Evolutionary conservation across 2,113 vertebrate species (phyloP).

Genomic region (Neodontobutis hainanensis): DNA sequence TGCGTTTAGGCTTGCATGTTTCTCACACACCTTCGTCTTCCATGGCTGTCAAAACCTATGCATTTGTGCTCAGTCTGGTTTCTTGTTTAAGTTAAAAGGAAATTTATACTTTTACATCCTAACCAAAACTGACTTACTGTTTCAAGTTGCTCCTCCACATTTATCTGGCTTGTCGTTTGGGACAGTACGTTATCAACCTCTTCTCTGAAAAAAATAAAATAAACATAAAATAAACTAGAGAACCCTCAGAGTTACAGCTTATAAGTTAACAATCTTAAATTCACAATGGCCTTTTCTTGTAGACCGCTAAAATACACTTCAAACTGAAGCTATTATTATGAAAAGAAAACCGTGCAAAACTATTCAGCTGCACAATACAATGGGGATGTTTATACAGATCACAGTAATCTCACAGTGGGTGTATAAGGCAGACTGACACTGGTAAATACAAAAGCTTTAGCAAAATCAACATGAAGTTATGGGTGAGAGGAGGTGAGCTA

Average conservation of each 20-base stretch:
- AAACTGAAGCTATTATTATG: conserved; percentile 17
- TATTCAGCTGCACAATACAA: conserved; percentile 25
- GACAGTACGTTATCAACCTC: conserved; percentile 38
- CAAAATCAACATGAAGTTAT: conserved; percentile 60
- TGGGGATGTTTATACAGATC: conserved; percentile 38
- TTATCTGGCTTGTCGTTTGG: conserved; percentile 28
- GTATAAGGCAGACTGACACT: conserved; percentile 37
- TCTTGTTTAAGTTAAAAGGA: background rate
- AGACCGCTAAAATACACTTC: conserved; percentile 14
- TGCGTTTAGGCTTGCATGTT: conserved; percentile 7
- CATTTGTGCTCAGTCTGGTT: background rate
- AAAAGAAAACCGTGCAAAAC: conserved; percentile 1
- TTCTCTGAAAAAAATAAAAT: conserved; percentile 57
- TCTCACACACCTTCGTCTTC: too few species aligned
- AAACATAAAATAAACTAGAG: background rate
- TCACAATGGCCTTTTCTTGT: too few species aligned
- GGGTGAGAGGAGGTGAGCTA: conserved; percentile 63
- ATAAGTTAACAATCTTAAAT: background rate
- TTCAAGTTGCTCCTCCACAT: conserved; percentile 53
- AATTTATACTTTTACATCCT: background rate
- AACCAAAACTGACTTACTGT: conserved; percentile 26
- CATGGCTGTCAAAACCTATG: background rate
- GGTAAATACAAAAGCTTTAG: conserved; percentile 54
- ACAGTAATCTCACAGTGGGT: conserved; percentile 14
- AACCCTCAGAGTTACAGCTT: conserved; percentile 3